Evolutionary conservation across 2,888 invertebrate species (phyloP).

Genomic region (Lasioglossum lativentre): DNA sequence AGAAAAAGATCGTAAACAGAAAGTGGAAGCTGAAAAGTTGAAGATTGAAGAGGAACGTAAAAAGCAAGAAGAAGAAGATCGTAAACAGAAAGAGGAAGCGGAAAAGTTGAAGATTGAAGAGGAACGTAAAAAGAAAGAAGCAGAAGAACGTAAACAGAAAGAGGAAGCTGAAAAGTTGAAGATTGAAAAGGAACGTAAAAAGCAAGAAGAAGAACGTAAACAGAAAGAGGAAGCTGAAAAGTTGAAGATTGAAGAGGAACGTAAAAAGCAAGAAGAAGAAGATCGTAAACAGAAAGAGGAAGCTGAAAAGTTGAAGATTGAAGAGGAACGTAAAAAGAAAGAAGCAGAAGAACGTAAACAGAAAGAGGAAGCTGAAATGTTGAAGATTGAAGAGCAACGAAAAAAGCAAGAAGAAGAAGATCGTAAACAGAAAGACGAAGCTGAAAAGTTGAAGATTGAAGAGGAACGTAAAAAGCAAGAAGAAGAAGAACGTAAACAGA

Average conservation of each 20-base stretch:
- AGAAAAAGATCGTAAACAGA: constrained; percentile 61
- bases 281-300: constrained; percentile 63
- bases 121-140: constrained; percentile 60
- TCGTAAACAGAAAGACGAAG: constrained; percentile 43
- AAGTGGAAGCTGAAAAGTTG: constrained; percentile 50
- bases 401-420: constrained; percentile 61
- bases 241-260: constrained; percentile 56
- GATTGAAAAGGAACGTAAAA: constrained; percentile 51
- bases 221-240: constrained; percentile 62
- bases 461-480: constrained; percentile 57
- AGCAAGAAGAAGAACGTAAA: constrained; percentile 62
- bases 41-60: constrained; percentile 57
- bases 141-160: constrained; percentile 58
- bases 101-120: constrained; percentile 55
- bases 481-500: constrained; percentile 60
- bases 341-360: constrained; percentile 55
- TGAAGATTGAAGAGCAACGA: background rate
- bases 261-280: constrained; percentile 63
- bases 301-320: constrained; percentile 56
- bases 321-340: constrained; percentile 55
- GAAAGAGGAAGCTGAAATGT: constrained; percentile 32
- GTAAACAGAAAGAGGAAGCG: constrained; percentile 54
- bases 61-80: constrained; percentile 56
- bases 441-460: constrained; percentile 45
- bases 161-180: constrained; percentile 52